These are phyloP conservation scores for Vanessa atalanta DNA, from an alignment of 1,140 invertebrate genomes.

Conservation along the genomic window DNA sequence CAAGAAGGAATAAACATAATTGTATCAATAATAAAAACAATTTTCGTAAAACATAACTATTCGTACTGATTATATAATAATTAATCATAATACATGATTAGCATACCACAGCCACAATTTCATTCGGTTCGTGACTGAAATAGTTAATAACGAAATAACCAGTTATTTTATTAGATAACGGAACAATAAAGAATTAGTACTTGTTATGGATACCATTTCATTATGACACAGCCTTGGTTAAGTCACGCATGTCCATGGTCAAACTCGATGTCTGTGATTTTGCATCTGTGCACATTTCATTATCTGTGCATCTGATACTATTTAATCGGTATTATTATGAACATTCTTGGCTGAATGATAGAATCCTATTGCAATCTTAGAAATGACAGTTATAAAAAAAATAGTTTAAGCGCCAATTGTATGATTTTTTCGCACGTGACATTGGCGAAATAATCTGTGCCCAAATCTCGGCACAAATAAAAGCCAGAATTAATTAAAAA, in stretches of 20 bases:
- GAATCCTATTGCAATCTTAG: background rate
- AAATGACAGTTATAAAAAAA: background rate
- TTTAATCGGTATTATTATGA: background rate
- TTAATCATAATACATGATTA: conserved; percentile 50
- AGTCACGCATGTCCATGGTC: conserved; percentile 59
- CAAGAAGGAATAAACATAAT: background rate
- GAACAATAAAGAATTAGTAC: conserved; percentile 57
- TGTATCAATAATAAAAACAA: background rate
- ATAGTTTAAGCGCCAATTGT: background rate
- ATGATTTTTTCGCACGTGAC: too few relatives aligned
- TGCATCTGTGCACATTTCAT: conserved; percentile 19
- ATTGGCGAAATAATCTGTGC: too few relatives aligned
- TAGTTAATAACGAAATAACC: conserved; percentile 67
- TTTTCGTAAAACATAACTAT: background rate
- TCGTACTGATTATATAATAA: conserved; percentile 24
- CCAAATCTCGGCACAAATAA: too few relatives aligned
- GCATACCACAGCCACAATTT: conserved; percentile 53
- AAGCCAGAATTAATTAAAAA: too few relatives aligned
- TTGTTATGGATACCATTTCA: conserved; percentile 57
- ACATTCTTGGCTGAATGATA: background rate
- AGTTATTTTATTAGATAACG: conserved; percentile 70
- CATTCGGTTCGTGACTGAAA: conserved; percentile 62
- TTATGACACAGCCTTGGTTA: conserved; percentile 61
- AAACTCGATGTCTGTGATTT: conserved; percentile 36
- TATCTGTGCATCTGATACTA: background rate